Percentiles rank a stretch among this genome's conserved stretches.
phyloP scores from a whole-genome alignment of 1,140 invertebrate species.

The Euwallacea similis region DNA sequence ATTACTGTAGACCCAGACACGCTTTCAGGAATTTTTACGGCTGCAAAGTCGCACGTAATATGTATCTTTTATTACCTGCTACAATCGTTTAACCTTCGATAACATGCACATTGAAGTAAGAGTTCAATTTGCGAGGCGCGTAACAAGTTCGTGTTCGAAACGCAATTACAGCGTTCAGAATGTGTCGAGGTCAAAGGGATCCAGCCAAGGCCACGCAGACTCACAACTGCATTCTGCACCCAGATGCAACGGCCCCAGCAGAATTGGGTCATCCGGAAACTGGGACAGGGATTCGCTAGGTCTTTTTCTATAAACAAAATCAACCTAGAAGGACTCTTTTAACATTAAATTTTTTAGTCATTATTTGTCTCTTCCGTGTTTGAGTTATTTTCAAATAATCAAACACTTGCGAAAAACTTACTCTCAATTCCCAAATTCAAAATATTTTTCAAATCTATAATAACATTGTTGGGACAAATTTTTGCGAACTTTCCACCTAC shows the following conservation, averaged over 20 bases:
- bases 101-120: too few species aligned
- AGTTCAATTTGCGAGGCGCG: not conserved
- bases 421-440: not conserved
- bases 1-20: too few species aligned
- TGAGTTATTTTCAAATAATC: not conserved
- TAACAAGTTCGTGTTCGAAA: slow-evolving; percentile 20
- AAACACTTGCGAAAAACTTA: not conserved
- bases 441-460: too few species aligned
- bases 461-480: not conserved
- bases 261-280: slow-evolving; percentile 35
- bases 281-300: slow-evolving; percentile 21
- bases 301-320: slow-evolving; percentile 7
- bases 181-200: slow-evolving; percentile 37
- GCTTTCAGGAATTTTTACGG: too few species aligned
- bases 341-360: not conserved
- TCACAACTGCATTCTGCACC: slow-evolving; percentile 30
- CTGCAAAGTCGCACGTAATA: too few species aligned
- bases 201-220: slow-evolving; percentile 35
- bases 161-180: slow-evolving; percentile 29
- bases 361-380: not conserved
- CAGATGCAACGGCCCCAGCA: slow-evolving; percentile 17
- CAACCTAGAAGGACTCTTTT: not conserved
- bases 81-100: too few species aligned
- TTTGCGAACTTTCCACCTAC: not conserved
- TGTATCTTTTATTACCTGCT: too few species aligned